Conservation (phyloP, 2,888 invertebrate species). For the Steinernema hermaphroditum region DNA sequence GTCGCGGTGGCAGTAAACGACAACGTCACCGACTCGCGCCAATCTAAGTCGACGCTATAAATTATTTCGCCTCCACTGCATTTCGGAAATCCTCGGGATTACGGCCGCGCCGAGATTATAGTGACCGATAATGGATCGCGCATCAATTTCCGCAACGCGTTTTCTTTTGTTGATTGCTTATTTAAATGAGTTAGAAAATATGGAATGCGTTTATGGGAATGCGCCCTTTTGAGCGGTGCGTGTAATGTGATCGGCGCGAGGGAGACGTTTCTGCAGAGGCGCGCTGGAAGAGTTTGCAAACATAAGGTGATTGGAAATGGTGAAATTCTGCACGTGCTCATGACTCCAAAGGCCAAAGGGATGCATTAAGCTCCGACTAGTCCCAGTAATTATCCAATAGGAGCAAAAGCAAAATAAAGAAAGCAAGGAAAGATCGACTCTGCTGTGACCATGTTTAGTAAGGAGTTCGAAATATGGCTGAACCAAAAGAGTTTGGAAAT, state of each 20-base stretch:
- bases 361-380: too few relatives aligned
- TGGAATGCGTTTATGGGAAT: not conserved
- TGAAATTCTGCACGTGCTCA: too few relatives aligned
- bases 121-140: constrained; percentile 28
- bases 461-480: too few relatives aligned
- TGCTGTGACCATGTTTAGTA: not conserved
- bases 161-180: constrained; percentile 26
- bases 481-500: too few relatives aligned
- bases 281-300: not conserved
- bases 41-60: constrained; percentile 11
- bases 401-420: not conserved
- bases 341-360: too few relatives aligned
- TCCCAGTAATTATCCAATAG: not conserved
- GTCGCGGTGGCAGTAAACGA: not conserved
- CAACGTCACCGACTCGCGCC: not conserved
- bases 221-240: not conserved
- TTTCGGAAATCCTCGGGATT: constrained; percentile 28
- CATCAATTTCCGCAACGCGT: constrained; percentile 25
- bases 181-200: not conserved
- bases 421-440: not conserved
- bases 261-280: not conserved
- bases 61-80: constrained; percentile 25
- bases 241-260: not conserved
- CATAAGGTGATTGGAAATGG: too few relatives aligned
- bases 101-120: constrained; percentile 23